Percentiles rank a stretch among this genome's conserved stretches.
Conservation (phyloP, 2,888 invertebrate species). For the Morpho deidamia region DNA sequence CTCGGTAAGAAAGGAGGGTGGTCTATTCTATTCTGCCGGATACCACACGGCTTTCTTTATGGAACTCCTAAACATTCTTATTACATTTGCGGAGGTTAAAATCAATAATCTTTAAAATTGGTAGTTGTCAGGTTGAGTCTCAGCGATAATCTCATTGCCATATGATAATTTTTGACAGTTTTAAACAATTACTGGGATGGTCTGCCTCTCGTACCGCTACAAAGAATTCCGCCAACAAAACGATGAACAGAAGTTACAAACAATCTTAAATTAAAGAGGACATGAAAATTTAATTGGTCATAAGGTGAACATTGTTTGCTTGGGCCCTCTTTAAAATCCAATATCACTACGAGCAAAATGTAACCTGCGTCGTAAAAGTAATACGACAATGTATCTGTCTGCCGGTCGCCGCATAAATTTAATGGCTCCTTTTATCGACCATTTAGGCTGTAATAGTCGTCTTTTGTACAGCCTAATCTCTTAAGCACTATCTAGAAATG, state of each 20-base stretch:
- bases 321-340: conserved; percentile 20
- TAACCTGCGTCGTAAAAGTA: conserved; percentile 10
- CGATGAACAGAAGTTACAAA: background rate
- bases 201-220: no score
- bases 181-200: background rate
- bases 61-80: no score
- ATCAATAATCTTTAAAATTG: no score
- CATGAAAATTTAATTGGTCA: conserved; percentile 4
- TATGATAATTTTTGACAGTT: no score
- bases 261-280: background rate
- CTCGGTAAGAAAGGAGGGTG: no score
- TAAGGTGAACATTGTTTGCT: conserved; percentile 11
- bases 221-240: background rate
- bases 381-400: conserved; percentile 44
- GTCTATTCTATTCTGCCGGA: no score
- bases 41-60: no score
- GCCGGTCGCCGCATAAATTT: conserved; percentile 52
- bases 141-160: no score
- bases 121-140: no score
- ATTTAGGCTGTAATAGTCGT: conserved; percentile 47
- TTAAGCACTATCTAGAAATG: conserved; percentile 33
- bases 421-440: conserved; percentile 61
- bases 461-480: conserved; percentile 48
- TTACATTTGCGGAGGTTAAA: no score
- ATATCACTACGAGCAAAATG: conserved; percentile 18